Base-by-base conservation (phyloP, 92 coral and sea anemone species). In the Porites evermanni region DNA sequence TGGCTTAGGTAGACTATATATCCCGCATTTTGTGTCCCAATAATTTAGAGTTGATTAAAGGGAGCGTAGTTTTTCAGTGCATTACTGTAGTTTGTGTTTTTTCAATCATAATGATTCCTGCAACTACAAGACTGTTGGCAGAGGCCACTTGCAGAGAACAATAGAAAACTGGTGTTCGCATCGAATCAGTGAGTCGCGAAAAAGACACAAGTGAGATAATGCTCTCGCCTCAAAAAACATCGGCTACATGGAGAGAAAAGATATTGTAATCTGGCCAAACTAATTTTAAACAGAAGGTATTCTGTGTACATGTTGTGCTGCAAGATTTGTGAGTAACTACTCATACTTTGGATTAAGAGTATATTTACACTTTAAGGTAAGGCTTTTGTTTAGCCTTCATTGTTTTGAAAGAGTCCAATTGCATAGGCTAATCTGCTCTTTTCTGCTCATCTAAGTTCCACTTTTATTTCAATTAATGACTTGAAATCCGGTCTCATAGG, bases 81-180 rank as follows among this genome's bases (percentile, higher is more conserved):
- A 9, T 5, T 24, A 50, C 12, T 12, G 21, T 2, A 11, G 7
- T 38, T 20, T 67, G 12, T 53, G 66, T 71, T 53, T 56, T 52
- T 79, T 79, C 13, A 20, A 38, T 38, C 47, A 38, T 38, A 38
- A 38, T 38, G 47, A 38, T 38, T 38, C 47, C 47, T 38, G 1
- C 73, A 51, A 60, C 16, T 18, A 17, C 2, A 7, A 16, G 47
- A 17, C 54, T 50, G 65, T 18, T 53, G 24, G 44, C 65, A 67
- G 54, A 29, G 54, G 51, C 32, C 74, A 84, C n/a, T 44, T 63
- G 64, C 54, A 20, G 47, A 1, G 58, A 84, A 84, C 82, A 84
- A 75, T 23, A 3, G 54, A 84, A 23, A 17, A 20, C 75, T 17
- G 82, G 81, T 67, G 47, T 68, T 80, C 29, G 68, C 54, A 53